Percentiles rank a stretch among this genome's conserved stretches.
These are phyloP conservation scores for Zoanthus sociatus DNA, from an alignment of 92 coral and sea anemone species.

Conservation along the genomic window DNA sequence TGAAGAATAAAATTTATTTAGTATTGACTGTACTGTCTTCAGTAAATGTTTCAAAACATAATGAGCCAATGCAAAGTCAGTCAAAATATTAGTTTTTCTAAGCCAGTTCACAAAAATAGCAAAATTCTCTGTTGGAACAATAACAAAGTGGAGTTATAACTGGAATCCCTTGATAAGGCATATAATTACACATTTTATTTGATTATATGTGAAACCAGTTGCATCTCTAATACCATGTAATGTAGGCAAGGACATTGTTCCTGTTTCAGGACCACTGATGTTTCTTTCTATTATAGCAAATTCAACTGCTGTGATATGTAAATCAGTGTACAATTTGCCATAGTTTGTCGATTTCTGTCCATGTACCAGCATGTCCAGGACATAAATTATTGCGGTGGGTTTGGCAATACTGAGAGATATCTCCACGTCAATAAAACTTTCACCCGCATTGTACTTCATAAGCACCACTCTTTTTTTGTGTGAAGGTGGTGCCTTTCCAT, in stretches of 20 bases:
- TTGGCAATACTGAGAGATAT: slow-evolving; percentile 15
- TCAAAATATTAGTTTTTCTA: neutral
- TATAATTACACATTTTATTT: neutral
- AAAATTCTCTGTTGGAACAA: neutral
- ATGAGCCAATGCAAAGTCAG: neutral
- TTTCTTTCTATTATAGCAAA: slow-evolving; percentile 5
- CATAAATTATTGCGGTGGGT: slow-evolving; percentile 4
- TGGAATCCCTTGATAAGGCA: slow-evolving; percentile 15
- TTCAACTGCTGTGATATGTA: slow-evolving; percentile 12
- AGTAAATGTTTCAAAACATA: neutral
- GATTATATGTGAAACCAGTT: slow-evolving; percentile 5
- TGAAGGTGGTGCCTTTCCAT: slow-evolving; percentile 10
- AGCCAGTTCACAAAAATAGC: neutral
- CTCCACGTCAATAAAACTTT: slow-evolving; percentile 1
- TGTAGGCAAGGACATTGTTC: slow-evolving; percentile 1
- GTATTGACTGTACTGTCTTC: slow-evolving; percentile 2
- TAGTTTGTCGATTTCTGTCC: slow-evolving; percentile 11
- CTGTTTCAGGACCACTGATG: slow-evolving; percentile 3
- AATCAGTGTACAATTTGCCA: neutral
- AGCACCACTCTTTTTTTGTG: neutral
- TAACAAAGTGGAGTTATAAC: neutral
- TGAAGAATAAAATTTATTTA: neutral
- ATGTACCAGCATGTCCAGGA: slow-evolving; percentile 14
- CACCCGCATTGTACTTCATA: slow-evolving; percentile 12
- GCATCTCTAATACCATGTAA: neutral